Evolutionary conservation across 2,888 invertebrate species (phyloP), one percentile per base, ranked within the genome.

Genomic region (Cosmorhoe ocellata): DNA sequence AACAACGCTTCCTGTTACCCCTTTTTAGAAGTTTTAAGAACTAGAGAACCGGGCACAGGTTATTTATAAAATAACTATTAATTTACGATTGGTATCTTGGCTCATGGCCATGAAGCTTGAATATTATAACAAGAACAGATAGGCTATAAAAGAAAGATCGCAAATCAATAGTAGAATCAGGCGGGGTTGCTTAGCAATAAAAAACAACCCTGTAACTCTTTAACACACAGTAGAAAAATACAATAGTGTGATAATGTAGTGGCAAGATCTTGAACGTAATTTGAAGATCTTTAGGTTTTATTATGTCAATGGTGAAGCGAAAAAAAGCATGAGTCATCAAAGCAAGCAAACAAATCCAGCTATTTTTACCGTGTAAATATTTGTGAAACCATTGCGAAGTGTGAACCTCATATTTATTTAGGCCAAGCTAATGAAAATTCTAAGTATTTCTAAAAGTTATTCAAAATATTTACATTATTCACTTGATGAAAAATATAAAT

Each of bases 141-240:
- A 33, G 46, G 26, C 47, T 53, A 51, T 63, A 44, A 59, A 61
- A 41, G 40, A 42, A 47, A 58, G 56, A 59, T 51, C 38, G 54
- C 51, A 39, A 71, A 74, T 74, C 74, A 65, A 74, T 74, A 74
- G 24, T 41, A 28, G 13, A 40, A 48, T 36, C 6, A 36, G 22
- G 10, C 55, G 56, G 80, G n/a, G n/a, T 77, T 50, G 69, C 81
- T 71, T 75, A 76, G 80, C 77, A 69, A 79, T 74, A 28, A 49
- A 59, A 62, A 65, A 61, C 58, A 56, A 45, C 43, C 53, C 40
- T 47, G 5, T 24, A 2, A n/a, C 14, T 11, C 22, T 12, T 11
- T 18, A 8, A 14, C 18, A 34, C 11, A 27, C 5, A 18, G 5
- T 18, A 8, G 14, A 26, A 13, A 33, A 26, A 14, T 42, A 27